Evolutionary conservation across 2,888 invertebrate species (phyloP), one percentile per base, ranked within the genome.

Genomic region (Heliconius aoede): DNA sequence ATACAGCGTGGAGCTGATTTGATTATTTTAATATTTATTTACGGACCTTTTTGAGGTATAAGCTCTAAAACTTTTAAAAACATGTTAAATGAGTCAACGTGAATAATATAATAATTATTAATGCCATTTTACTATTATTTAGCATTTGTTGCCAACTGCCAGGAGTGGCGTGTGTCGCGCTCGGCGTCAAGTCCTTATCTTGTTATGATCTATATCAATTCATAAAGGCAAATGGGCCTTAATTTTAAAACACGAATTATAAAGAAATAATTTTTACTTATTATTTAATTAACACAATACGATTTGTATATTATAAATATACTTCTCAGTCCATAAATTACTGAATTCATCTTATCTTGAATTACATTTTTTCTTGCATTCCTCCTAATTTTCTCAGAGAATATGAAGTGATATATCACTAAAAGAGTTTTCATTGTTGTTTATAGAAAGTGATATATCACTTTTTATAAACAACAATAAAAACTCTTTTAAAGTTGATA

Each of bases 61-160:
- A 55, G 21, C 3, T 21, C 15, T 9, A 21, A 72, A 60, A 60
- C 36, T 9, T 32, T 60, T 18, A 7, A 26, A 72, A 26, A 3
- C 9, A 8, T 74, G 72, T 64, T 55, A 68, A 65, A 71, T 81
- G 82, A 81, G 78, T 81, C 81, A 81, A 72, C 30, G 72, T 60
- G 55, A 74, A n/a, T 67, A 73, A 77, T 68, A 67, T 76, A 72
- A 77, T 77, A 64, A 76, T 76, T 68, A 78, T 74, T 73, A 73
- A 76, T 78, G 64, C 74, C 76, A 76, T 73, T 76, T 78, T 40
- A 74, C 69, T 76, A 76, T 76, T 78, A 76, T 76, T 65, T 71
- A 26, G 55, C 64, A 9, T 4, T 64, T 64, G 21, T 28, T 72
- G 36, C 28, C 61, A 21, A 62, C 4, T n/a, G 62, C 62, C 51